Base-by-base conservation (phyloP, 2,888 invertebrate genomes). In the Hypercompe scribonia region DNA sequence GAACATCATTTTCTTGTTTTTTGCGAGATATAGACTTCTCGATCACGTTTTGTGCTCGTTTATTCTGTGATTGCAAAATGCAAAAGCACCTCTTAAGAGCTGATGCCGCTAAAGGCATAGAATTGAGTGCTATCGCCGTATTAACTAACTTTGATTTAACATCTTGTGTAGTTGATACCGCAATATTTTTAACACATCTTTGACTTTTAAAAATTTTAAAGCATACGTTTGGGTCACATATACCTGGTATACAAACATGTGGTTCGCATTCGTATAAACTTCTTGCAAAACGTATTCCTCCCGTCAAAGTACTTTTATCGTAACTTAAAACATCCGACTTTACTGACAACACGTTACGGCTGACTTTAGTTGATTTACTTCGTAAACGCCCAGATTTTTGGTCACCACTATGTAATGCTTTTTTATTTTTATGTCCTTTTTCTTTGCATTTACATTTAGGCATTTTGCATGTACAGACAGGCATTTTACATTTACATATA, bases 191-290 rank as follows among this genome's bases (percentile, higher is more conserved):
- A 31, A 39, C 7, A 31, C 61, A n/a, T 46, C 63, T 58, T 18
- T 70, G 65, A 42, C 65, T 65, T 10, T 61, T 58, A 13, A 69
- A 69, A 39, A 69, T 69, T 69, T 28, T 58, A 21, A 61, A 24
- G 61, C 65, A 70, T 1, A 34, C 46, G 33, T 64, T 70, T 4
- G 70, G 70, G 46, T 64, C 46, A 58, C 68, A 69, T 61, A 31
- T 1, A 13, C 42, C 64, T 46, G 70, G 70, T 33, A 46, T 36
- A 69, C 70, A 70, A 4, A 64, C 34, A 34, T 70, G 42, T 70
- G 70, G 70, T 24, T 70, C 63, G 34, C 70, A 70, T 63, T 70
- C 70, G 18, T 64, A 64, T 64, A 46, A n/a, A 61, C 58, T 54
- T 58, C 61, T 71, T 3, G 61, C 39, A 66, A 39, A 18, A 5